These are phyloP conservation scores for Phenganax subtilis DNA, from an alignment of 92 coral and sea anemone species.

Conservation along the genomic window DNA sequence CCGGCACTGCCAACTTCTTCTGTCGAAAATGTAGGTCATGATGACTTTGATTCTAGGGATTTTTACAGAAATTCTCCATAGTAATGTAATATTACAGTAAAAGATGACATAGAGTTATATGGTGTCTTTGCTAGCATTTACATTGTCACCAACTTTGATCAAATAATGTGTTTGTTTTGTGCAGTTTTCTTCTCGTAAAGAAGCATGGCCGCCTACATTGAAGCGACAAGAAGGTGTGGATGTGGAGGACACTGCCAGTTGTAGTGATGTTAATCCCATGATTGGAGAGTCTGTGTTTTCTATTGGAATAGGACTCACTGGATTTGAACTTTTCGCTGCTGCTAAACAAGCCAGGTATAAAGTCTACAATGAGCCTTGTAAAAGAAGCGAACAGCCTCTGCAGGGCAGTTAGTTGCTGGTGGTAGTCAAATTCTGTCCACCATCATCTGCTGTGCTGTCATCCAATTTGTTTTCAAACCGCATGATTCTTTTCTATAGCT, in stretches of 20 bases:
- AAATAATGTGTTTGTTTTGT: not conserved
- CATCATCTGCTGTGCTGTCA: not conserved
- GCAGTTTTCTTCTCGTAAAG: conserved; percentile 16
- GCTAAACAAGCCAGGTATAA: conserved; percentile 83
- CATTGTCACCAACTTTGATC: too few relatives aligned
- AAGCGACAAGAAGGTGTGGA: conserved; percentile 33
- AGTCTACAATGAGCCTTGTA: not conserved
- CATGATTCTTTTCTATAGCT: not conserved
- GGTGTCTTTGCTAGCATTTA: too few relatives aligned
- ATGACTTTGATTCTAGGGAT: not conserved
- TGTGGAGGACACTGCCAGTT: not conserved
- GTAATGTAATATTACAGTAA: too few relatives aligned
- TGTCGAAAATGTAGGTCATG: conserved; percentile 16
- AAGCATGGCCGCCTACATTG: conserved; percentile 28
- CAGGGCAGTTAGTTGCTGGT: too few relatives aligned
- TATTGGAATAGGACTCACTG: conserved; percentile 86
- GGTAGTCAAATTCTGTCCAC: not conserved
- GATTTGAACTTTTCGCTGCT: conserved; percentile 87
- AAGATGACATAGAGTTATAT: too few relatives aligned
- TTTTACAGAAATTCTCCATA: too few relatives aligned
- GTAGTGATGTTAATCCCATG: not conserved
- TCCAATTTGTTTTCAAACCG: not conserved
- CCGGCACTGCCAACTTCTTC: conserved; percentile 1
- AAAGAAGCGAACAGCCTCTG: too few relatives aligned
- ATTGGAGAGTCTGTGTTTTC: conserved; percentile 79